Base-by-base conservation (phyloP, 1,140 invertebrate genomes). In the Episyrphus balteatus region DNA sequence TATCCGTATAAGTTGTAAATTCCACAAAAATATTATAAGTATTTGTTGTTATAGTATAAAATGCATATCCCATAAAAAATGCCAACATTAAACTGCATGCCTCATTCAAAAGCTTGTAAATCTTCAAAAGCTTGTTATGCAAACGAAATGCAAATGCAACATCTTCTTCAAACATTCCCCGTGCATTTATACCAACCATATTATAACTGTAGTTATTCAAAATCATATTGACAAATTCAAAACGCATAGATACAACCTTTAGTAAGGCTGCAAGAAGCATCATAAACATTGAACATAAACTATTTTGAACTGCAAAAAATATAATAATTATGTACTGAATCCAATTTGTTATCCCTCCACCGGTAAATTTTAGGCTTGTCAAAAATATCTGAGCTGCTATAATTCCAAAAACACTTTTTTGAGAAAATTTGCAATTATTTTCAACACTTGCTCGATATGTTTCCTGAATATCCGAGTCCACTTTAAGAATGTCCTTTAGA, bases 21-120 rank as follows among this genome's bases (percentile, higher is more conserved):
- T 66, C 62, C 7, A 66, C 62, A 14, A 66, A 66, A 0, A 65
- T 52, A 47, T 66, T 66, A 21, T 66, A 66, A 19, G 62, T 61
- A 39, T 66, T 65, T 39, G 62, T 65, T 21, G 62, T 66, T 21
- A 66, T 63, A n/a, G 58, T 65, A 38, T 66, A 66, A 45, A 66
- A 66, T n/a, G 62, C 59, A 40, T 62, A 66, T 3, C 62, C 62
- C 47, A 66, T 54, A 47, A 62, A 66, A 14, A 53, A 58, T 7
- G 65, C 62, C 37, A 66, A 49, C 32, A 65, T 66, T 18, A 66
- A 38, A 40, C 63, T 65, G 48, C 62, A 65, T 37, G 57, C 57
- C 38, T 66, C 62, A 21, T 66, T 66, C 33, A 62, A 60, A 40
- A 48, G 50, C 50, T 61, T 62, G 40, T 60, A 65, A 18, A 66